These are phyloP conservation scores for Ceramica pisi DNA, from an alignment of 2,888 invertebrate species.

Conservation along the genomic window DNA sequence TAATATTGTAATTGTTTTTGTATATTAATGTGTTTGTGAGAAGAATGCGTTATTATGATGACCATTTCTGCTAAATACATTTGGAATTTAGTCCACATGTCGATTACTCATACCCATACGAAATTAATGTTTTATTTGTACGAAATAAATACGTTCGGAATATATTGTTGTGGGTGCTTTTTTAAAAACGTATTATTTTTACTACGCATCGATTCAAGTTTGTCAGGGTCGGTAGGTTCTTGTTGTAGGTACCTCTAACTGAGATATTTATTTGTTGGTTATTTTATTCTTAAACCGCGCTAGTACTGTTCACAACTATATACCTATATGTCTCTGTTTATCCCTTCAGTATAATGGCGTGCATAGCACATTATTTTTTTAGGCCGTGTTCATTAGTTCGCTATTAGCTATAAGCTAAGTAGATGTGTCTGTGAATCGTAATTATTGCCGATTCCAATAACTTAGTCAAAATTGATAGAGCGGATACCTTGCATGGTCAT, in stretches of 20 bases:
- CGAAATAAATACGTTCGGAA: neutral
- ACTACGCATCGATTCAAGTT: neutral
- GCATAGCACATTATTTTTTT: neutral
- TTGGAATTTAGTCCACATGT: neutral
- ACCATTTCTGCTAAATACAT: conserved; percentile 13
- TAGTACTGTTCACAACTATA: neutral
- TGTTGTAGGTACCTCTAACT: neutral
- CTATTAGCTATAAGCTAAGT: neutral
- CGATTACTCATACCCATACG: neutral
- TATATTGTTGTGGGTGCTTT: neutral
- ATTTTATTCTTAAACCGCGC: neutral
- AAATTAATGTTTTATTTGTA: conserved; percentile 5
- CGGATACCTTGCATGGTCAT: neutral
- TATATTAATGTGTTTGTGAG: conserved; percentile 18
- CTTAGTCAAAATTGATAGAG: conserved; percentile 5
- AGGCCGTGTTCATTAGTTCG: neutral
- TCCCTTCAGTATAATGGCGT: neutral
- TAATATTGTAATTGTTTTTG: conserved; percentile 40
- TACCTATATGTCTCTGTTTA: neutral
- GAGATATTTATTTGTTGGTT: neutral
- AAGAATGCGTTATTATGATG: neutral
- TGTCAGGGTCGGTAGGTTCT: neutral
- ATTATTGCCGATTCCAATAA: conserved; percentile 6
- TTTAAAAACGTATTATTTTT: neutral
- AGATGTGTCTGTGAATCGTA: neutral